Percentiles rank a stretch among this genome's conserved stretches.
These are phyloP conservation scores for Neogobius melanostomus DNA, from an alignment of 2,113 vertebrate species.

Conservation along the genomic window DNA sequence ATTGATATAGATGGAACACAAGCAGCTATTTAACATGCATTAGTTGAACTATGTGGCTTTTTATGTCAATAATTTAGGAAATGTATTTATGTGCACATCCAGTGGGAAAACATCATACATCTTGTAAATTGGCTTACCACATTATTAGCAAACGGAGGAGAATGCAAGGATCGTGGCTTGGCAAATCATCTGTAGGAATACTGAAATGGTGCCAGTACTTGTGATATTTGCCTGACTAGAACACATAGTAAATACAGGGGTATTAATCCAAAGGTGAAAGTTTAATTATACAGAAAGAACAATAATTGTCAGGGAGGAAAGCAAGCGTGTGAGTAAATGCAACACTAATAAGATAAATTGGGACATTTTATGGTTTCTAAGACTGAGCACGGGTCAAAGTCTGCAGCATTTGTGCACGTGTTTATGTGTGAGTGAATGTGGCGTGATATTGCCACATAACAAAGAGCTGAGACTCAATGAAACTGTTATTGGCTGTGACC, in stretches of 20 bases:
- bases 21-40: slow-evolving; percentile 1
- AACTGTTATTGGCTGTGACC: slow-evolving; percentile 53
- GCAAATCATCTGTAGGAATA: background rate
- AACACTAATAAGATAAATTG: slow-evolving; percentile 10
- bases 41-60: background rate
- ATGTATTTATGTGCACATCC: background rate
- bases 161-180: background rate
- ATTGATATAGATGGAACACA: background rate
- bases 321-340: slow-evolving; percentile 4
- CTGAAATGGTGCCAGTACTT: background rate
- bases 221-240: background rate
- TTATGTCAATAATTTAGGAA: slow-evolving; percentile 1
- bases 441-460: slow-evolving; percentile 23
- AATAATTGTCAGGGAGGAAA: slow-evolving; percentile 1
- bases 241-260: background rate
- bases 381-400: background rate
- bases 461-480: slow-evolving; percentile 50
- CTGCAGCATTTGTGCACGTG: background rate
- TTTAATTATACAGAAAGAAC: slow-evolving; percentile 6
- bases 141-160: background rate
- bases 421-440: slow-evolving; percentile 4
- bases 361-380: slow-evolving; percentile 5
- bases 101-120: background rate
- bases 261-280: background rate
- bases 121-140: background rate